Conservation (phyloP, 2,113 vertebrate genomes). For the Pseudonaja textilis region DNA sequence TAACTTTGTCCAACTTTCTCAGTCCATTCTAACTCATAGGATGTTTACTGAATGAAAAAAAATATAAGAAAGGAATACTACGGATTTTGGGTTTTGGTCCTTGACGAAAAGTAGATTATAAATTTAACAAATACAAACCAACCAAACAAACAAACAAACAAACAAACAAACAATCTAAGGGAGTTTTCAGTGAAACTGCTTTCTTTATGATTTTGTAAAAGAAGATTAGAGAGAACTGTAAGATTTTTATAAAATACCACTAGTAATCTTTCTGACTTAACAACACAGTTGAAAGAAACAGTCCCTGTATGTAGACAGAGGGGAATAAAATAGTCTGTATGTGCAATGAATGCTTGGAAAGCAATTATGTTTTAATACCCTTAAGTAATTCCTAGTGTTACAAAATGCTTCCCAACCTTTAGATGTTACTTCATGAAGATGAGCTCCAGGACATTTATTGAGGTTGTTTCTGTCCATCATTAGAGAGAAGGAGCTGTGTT, state of each 20-base stretch:
- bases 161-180: not conserved
- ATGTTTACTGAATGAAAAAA: not conserved
- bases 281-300: not conserved
- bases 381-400: not conserved
- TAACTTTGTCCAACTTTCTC: not conserved
- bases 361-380: not conserved
- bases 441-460: not conserved
- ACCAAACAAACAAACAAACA: not conserved
- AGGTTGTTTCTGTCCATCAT: not conserved
- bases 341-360: not conserved
- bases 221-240: not conserved
- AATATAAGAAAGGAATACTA: not conserved
- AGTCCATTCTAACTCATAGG: not conserved
- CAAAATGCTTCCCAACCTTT: not conserved
- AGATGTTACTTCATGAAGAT: not conserved
- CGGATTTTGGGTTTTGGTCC: not conserved
- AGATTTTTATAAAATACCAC: not conserved
- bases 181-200: not conserved
- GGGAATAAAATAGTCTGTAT: not conserved
- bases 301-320: not conserved
- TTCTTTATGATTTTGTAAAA: not conserved
- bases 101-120: not conserved
- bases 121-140: not conserved
- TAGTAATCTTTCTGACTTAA: not conserved
- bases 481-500: not conserved